Percentiles rank a stretch among this genome's conserved stretches.
Evolutionary conservation across 2,797 vertebrate species (phyloP).

Genomic region (Sebastes steindachneri): DNA sequence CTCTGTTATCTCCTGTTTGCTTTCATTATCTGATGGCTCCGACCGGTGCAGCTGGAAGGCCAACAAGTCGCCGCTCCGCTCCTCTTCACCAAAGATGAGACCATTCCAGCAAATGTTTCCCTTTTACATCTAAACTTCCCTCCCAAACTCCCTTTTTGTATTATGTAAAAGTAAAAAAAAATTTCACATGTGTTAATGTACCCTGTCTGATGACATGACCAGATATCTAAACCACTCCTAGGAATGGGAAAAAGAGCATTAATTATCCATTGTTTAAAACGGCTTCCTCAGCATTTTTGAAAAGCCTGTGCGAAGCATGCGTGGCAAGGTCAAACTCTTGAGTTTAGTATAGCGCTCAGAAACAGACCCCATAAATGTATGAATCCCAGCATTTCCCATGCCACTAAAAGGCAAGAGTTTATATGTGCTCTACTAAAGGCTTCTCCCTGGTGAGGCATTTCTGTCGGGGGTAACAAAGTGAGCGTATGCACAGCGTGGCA

Average conservation of each 20-base stretch:
- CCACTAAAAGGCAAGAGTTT: conserved; percentile 74
- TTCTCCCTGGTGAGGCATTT: conserved; percentile 74
- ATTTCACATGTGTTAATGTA: conserved; percentile 13
- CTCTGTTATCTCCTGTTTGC: conserved; percentile 76
- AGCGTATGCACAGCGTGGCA: conserved; percentile 64
- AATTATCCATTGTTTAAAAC: conserved; percentile 67
- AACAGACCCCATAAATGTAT: conserved; percentile 65
- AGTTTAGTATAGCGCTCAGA: conserved; percentile 60
- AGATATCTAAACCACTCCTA: conserved; percentile 29
- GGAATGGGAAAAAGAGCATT: conserved; percentile 20
- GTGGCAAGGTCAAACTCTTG: conserved; percentile 69
- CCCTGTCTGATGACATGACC: conserved; percentile 17
- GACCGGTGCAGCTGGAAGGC: conserved; percentile 40
- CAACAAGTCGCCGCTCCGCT: conserved; percentile 28
- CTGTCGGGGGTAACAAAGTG: conserved; percentile 76
- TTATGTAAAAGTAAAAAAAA: not conserved
- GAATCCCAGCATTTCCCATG: conserved; percentile 67
- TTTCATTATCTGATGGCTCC: conserved; percentile 74
- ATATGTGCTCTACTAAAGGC: conserved; percentile 75
- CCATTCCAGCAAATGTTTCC: conserved; percentile 16
- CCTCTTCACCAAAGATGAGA: conserved; percentile 25
- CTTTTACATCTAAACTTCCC: conserved; percentile 15
- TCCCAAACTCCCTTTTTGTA: not conserved
- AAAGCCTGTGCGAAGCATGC: conserved; percentile 7
- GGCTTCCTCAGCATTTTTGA: conserved; percentile 45